Percentiles rank a stretch among this genome's conserved stretches.
Evolutionary conservation across 2,797 vertebrate species (phyloP).

Genomic region (Halcyon badia): DNA sequence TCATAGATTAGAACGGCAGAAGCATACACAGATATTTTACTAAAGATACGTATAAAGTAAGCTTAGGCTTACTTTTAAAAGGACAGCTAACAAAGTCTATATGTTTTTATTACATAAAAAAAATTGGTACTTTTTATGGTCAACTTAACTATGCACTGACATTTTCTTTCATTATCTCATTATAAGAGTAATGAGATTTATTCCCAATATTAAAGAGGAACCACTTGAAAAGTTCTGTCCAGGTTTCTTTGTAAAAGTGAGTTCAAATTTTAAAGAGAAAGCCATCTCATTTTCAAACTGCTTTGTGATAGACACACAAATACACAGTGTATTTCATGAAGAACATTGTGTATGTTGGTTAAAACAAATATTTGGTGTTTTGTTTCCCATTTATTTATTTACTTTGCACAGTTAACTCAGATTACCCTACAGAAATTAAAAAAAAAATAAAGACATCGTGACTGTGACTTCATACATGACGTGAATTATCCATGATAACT

Average conservation of each 20-base stretch:
- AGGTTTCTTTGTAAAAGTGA: neutral
- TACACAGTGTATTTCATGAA: neutral
- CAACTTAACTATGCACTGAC: neutral
- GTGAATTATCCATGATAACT: neutral
- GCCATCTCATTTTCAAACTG: neutral
- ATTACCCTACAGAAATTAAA: neutral
- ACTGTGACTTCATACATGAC: neutral
- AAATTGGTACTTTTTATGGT: neutral
- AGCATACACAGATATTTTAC: neutral
- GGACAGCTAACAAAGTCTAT: neutral
- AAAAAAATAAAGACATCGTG: too few species aligned
- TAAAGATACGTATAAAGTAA: neutral
- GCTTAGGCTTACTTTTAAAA: neutral
- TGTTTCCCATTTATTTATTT: neutral
- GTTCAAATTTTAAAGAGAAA: neutral
- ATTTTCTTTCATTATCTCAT: neutral
- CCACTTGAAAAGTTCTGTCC: neutral
- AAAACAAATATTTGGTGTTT: neutral
- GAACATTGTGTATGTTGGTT: neutral
- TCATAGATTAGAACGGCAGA: neutral
- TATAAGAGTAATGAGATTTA: neutral
- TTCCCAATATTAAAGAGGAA: neutral
- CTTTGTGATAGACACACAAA: neutral
- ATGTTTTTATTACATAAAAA: neutral
- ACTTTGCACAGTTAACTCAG: neutral